These are phyloP conservation scores for Pollimyrus isidori DNA, from an alignment of 2,113 vertebrate genomes.

Conservation along the genomic window DNA sequence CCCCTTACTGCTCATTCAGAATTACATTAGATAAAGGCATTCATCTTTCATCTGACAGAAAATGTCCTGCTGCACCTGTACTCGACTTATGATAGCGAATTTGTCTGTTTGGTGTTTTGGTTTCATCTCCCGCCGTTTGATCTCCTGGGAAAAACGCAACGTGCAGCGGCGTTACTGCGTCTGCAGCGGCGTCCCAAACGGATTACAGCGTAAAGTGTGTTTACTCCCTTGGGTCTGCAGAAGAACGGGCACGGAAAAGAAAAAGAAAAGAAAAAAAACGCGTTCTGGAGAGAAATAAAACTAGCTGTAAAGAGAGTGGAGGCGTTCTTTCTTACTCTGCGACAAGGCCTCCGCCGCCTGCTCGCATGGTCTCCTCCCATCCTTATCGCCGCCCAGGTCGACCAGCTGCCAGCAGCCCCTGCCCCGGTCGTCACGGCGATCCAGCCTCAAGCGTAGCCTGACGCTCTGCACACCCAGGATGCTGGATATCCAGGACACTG, in stretches of 20 bases:
- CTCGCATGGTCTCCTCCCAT: slow-evolving; percentile 25
- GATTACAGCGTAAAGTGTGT: background rate
- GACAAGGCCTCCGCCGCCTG: slow-evolving; percentile 24
- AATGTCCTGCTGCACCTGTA: background rate
- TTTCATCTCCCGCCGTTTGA: background rate
- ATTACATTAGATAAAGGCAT: background rate
- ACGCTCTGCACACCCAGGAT: slow-evolving; percentile 48
- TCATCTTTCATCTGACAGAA: background rate
- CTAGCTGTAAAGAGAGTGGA: background rate
- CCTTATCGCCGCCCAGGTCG: slow-evolving; percentile 32
- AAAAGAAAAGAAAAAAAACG: background rate
- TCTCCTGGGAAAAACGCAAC: background rate
- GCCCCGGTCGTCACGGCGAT: slow-evolving; percentile 44
- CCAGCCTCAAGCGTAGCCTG: slow-evolving; percentile 50
- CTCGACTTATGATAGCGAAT: background rate
- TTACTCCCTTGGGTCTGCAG: background rate
- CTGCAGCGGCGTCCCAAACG: background rate
- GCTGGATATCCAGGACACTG: slow-evolving; percentile 48
- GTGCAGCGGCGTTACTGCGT: background rate
- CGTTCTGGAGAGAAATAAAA: background rate
- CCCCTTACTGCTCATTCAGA: background rate
- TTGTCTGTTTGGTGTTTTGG: background rate
- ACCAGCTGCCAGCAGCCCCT: slow-evolving; percentile 55
- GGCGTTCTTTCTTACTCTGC: slow-evolving; percentile 41
- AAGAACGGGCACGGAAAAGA: background rate